Evolutionary conservation across 2,113 vertebrate species (phyloP).

Genomic region (Rhynchomys soricoides): DNA sequence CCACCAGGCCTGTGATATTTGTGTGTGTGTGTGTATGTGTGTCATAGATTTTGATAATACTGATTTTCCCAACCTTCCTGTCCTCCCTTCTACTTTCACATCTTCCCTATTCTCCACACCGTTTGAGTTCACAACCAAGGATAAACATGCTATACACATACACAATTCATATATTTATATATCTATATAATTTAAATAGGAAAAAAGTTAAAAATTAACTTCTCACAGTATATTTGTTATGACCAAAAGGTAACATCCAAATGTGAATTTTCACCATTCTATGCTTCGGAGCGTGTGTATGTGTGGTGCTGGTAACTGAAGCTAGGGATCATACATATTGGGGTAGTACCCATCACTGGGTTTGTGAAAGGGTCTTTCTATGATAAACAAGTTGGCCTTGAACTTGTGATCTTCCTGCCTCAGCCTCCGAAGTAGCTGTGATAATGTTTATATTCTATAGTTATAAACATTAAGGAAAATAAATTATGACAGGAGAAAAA

Average conservation of each 20-base stretch:
- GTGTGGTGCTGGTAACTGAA: not conserved
- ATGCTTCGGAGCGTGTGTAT: not conserved
- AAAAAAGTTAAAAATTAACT: constrained; percentile 39
- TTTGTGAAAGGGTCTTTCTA: not conserved
- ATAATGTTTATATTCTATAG: not conserved
- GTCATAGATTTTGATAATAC: not conserved
- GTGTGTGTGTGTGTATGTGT: too few species aligned
- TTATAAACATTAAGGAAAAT: constrained; percentile 39
- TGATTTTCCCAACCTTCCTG: not conserved
- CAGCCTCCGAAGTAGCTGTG: not conserved
- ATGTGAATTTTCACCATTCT: not conserved
- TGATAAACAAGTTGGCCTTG: not conserved
- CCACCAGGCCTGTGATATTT: not conserved
- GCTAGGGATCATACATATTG: not conserved
- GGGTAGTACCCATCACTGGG: not conserved
- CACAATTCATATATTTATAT: not conserved
- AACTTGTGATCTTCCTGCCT: not conserved
- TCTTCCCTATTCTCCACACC: not conserved
- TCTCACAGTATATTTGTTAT: constrained; percentile 7
- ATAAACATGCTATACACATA: not conserved
- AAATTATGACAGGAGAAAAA: not conserved
- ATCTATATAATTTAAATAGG: not conserved
- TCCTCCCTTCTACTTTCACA: not conserved
- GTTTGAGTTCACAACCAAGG: not conserved
- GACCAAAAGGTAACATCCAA: not conserved